A percentile compares a stretch with the other conserved stretches of the same genome.
Evolutionary conservation across 2,797 vertebrate genomes (phyloP).

Genomic region (Esox masquinongy): DNA sequence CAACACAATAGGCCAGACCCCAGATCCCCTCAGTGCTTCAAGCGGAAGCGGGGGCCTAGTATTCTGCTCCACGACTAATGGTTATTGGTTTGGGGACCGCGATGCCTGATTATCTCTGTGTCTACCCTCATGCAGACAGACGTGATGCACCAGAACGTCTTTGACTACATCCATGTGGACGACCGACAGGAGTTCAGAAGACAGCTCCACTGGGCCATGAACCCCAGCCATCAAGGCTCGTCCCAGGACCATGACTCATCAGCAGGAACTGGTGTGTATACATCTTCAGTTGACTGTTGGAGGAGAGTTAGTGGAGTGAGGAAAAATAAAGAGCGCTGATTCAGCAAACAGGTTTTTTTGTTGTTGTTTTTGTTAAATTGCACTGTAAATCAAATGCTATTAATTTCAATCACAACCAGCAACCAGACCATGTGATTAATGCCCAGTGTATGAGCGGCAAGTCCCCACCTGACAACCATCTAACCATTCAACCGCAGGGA

Average conservation of each 20-base stretch:
- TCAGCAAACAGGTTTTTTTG: background rate
- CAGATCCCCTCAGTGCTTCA: background rate
- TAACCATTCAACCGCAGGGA: background rate
- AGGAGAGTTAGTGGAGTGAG: background rate
- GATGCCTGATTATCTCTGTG: background rate
- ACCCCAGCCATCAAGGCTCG: constrained; percentile 75
- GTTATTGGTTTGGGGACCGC: background rate
- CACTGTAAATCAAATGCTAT: background rate
- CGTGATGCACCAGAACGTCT: constrained; percentile 96
- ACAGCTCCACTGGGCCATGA: constrained; percentile 98
- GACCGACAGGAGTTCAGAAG: constrained; percentile 92
- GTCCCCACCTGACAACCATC: background rate
- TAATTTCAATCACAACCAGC: background rate
- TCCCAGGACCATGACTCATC: constrained; percentile 70
- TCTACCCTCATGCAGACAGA: constrained; percentile 82
- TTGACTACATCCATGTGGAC: constrained; percentile 96
- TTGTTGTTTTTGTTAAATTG: background rate
- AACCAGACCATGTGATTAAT: background rate
- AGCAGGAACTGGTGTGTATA: constrained; percentile 71
- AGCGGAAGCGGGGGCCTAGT: background rate
- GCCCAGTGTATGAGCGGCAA: background rate
- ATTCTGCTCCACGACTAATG: background rate
- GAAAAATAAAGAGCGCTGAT: constrained; percentile 1
- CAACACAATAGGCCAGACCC: constrained; percentile 24
- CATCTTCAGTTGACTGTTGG: constrained; percentile 8